Percentiles rank a stretch among this genome's conserved stretches.
Evolutionary conservation across 1,140 invertebrate species (phyloP).

Genomic region (Ericerus pela): DNA sequence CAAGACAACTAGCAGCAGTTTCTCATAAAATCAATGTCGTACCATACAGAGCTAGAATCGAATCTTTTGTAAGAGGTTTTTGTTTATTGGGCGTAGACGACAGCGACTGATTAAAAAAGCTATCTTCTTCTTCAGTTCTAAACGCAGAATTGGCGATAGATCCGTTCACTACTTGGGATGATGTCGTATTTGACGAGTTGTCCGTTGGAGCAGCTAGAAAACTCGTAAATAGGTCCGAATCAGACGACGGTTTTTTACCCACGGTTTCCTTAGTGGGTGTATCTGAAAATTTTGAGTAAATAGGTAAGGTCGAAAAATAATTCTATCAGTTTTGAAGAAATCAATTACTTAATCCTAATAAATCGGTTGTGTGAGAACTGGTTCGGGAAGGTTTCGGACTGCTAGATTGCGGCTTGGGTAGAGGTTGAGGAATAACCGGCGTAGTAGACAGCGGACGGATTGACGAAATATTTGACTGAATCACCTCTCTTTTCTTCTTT

Average conservation of each 20-base stretch:
- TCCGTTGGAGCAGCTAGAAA: slow-evolving; percentile 53
- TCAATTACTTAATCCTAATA: slow-evolving; percentile 42
- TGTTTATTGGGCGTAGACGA: slow-evolving; percentile 51
- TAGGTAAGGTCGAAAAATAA: neutral
- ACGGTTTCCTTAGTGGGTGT: slow-evolving; percentile 14
- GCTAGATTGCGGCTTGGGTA: slow-evolving; percentile 38
- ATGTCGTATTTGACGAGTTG: slow-evolving; percentile 23
- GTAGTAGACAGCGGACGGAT: slow-evolving; percentile 10
- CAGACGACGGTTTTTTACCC: slow-evolving; percentile 34
- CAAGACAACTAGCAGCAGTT: neutral
- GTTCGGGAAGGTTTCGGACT: slow-evolving; percentile 51
- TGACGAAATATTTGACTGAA: slow-evolving; percentile 14
- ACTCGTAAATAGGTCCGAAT: slow-evolving; percentile 50
- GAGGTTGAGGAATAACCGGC: slow-evolving; percentile 31
- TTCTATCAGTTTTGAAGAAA: neutral
- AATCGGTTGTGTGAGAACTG: slow-evolving; percentile 32
- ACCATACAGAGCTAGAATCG: slow-evolving; percentile 79
- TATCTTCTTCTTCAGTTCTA: slow-evolving; percentile 56
- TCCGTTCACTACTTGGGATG: slow-evolving; percentile 19
- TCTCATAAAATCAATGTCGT: slow-evolving; percentile 32
- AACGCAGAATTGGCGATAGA: slow-evolving; percentile 20
- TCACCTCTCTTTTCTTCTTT: slow-evolving; percentile 41
- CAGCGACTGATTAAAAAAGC: slow-evolving; percentile 75
- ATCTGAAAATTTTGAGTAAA: slow-evolving; percentile 14
- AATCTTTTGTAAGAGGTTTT: slow-evolving; percentile 79